These are phyloP conservation scores for Parelbella ahira DNA, from an alignment of 2,888 invertebrate species.

Conservation along the genomic window DNA sequence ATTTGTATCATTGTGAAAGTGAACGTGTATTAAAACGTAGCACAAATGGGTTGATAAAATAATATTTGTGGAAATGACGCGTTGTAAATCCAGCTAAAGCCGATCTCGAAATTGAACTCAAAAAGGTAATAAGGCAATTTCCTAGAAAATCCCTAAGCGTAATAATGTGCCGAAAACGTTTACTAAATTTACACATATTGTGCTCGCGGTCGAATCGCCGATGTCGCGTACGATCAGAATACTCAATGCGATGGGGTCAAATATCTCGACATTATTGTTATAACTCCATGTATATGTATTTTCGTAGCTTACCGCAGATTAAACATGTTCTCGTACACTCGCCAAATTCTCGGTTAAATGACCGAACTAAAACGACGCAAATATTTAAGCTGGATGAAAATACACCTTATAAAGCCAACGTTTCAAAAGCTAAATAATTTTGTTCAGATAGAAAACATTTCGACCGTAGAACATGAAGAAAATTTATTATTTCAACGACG, in stretches of 20 bases:
- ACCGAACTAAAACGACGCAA: constrained; percentile 1
- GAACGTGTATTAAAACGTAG: neutral
- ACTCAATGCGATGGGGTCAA: constrained; percentile 55
- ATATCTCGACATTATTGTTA: constrained; percentile 23
- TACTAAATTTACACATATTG: constrained; percentile 79
- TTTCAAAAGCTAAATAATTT: constrained; percentile 71
- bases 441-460: constrained; percentile 66
- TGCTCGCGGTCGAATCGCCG: constrained; percentile 67
- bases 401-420: constrained; percentile 44
- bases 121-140: constrained; percentile 79
- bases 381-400: neutral
- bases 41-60: constrained; percentile 40
- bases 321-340: constrained; percentile 9
- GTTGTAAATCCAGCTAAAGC: constrained; percentile 64
- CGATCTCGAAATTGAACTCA: constrained; percentile 65
- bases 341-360: neutral
- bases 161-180: constrained; percentile 78
- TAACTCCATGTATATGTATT: constrained; percentile 7
- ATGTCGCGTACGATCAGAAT: constrained; percentile 67
- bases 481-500: constrained; percentile 75
- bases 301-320: constrained; percentile 6
- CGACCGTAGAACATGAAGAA: constrained; percentile 69
- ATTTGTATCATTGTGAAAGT: neutral
- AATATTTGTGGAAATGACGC: constrained; percentile 47
- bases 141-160: constrained; percentile 77